Evolutionary conservation across 2,888 invertebrate species (phyloP).

Genomic region (Tetanocera ferruginea): DNA sequence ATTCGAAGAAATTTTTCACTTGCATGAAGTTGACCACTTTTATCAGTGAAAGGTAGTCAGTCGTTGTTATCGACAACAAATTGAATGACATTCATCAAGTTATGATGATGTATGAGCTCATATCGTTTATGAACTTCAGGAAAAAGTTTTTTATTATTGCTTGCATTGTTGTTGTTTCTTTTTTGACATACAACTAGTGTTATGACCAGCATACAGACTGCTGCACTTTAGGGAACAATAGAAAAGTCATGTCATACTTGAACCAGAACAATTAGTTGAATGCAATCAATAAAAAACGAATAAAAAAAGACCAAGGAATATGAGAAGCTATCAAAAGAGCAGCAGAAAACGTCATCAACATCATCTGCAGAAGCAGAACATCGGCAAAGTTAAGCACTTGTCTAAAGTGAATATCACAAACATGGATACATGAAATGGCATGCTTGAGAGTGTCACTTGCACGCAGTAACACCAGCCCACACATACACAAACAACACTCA

Average conservation of each 20-base stretch:
- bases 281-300: constrained; percentile 33
- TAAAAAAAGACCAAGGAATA: constrained; percentile 8
- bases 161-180: background rate
- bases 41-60: background rate
- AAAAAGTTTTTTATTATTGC: background rate
- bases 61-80: constrained; percentile 10
- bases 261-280: constrained; percentile 19
- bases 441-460: no score
- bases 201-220: no score
- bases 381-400: no score
- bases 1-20: no score
- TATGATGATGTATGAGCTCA: background rate
- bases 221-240: no score
- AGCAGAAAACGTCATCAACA: background rate
- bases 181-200: no score
- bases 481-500: no score
- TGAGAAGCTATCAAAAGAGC: constrained; percentile 12
- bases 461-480: no score
- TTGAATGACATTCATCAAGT: background rate
- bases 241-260: background rate
- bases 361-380: no score
- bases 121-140: background rate
- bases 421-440: no score
- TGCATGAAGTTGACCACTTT: no score
- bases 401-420: no score